These are phyloP conservation scores for Sipha maydis DNA, from an alignment of 2,888 invertebrate species.

Conservation along the genomic window DNA sequence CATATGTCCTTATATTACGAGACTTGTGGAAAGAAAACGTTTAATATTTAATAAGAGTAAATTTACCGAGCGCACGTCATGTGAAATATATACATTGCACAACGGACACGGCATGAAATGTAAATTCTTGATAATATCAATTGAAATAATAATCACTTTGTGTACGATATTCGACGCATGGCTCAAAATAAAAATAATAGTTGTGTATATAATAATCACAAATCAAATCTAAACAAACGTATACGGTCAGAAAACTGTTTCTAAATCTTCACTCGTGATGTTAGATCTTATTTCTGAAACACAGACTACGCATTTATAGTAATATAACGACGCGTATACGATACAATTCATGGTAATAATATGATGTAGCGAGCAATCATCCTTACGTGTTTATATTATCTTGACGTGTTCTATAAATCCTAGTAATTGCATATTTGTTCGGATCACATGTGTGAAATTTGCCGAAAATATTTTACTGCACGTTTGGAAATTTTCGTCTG, in stretches of 20 bases:
- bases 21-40: conserved; percentile 33
- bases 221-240: neutral
- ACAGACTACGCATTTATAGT: too few species aligned
- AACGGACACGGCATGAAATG: neutral
- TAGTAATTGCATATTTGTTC: neutral
- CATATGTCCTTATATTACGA: neutral
- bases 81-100: neutral
- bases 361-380: neutral
- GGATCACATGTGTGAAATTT: neutral
- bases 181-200: neutral
- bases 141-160: neutral
- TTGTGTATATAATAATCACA: neutral
- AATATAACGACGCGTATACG: neutral
- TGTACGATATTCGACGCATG: neutral
- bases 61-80: conserved; percentile 13
- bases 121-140: neutral
- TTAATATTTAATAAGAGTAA: conserved; percentile 40
- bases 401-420: neutral
- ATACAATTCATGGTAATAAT: neutral
- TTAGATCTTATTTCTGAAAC: neutral
- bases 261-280: neutral
- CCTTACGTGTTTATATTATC: neutral
- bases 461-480: neutral
- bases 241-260: neutral
- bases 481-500: neutral